These are phyloP conservation scores for Escarpia spicata DNA, from an alignment of 2,888 invertebrate genomes.

Conservation along the genomic window DNA sequence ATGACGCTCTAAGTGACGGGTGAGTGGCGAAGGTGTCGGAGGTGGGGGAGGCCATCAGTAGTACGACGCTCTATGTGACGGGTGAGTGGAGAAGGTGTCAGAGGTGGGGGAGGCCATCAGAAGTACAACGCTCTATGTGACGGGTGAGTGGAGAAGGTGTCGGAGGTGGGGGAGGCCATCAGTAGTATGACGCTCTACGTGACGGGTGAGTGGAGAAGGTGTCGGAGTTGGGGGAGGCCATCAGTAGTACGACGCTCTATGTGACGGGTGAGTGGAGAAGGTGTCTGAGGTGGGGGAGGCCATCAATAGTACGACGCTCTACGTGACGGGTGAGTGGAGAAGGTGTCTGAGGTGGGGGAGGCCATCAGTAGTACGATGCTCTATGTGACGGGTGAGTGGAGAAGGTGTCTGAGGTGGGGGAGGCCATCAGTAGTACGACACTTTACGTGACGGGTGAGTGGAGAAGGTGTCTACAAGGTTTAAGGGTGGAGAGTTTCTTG, in stretches of 20 bases:
- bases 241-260: conserved; percentile 86
- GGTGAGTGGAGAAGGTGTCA: conserved; percentile 74
- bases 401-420: conserved; percentile 91
- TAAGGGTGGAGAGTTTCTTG: too few relatives aligned
- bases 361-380: conserved; percentile 93
- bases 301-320: conserved; percentile 88
- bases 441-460: conserved; percentile 68
- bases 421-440: conserved; percentile 93
- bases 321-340: conserved; percentile 58
- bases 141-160: conserved; percentile 70
- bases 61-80: conserved; percentile 78
- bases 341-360: conserved; percentile 92
- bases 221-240: conserved; percentile 93
- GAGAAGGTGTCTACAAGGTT: too few relatives aligned
- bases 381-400: conserved; percentile 57
- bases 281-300: conserved; percentile 94
- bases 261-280: conserved; percentile 58
- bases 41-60: conserved; percentile 93
- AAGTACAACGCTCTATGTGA: conserved; percentile 80
- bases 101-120: conserved; percentile 95
- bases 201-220: conserved; percentile 67
- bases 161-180: conserved; percentile 93
- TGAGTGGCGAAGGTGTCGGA: conserved; percentile 79
- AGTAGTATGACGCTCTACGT: conserved; percentile 85
- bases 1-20: conserved; percentile 76